Evolutionary conservation across 2,888 invertebrate genomes (phyloP).

Genomic region (Ctena decussata): DNA sequence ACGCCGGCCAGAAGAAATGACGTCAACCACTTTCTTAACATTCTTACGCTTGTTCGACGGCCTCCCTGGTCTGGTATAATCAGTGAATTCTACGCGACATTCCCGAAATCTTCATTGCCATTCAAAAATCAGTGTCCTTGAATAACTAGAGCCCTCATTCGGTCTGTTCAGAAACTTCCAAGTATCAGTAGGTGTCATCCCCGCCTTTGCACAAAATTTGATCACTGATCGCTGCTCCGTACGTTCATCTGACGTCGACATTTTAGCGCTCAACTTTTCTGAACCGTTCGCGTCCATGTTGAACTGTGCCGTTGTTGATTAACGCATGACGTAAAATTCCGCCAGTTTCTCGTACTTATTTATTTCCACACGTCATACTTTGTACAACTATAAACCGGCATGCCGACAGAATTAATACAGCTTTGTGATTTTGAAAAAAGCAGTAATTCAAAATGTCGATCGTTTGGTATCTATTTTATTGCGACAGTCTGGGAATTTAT

Average conservation of each 20-base stretch:
- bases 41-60: neutral
- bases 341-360: no score
- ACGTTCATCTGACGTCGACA: neutral
- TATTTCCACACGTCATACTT: no score
- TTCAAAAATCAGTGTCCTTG: neutral
- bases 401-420: no score
- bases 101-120: neutral
- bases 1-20: neutral
- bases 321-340: no score
- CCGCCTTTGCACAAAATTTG: neutral
- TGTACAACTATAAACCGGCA: no score
- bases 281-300: neutral
- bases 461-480: neutral
- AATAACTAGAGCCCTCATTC: neutral
- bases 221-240: neutral
- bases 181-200: neutral
- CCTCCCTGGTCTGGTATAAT: neutral
- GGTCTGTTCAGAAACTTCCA: neutral
- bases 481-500: neutral
- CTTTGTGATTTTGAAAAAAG: no score
- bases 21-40: neutral
- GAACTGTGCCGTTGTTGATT: neutral
- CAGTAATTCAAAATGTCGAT: neutral
- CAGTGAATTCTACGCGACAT: neutral
- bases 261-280: neutral